phyloP scores from a whole-genome alignment of 2,797 vertebrate genomes.

The Fringilla coelebs region DNA sequence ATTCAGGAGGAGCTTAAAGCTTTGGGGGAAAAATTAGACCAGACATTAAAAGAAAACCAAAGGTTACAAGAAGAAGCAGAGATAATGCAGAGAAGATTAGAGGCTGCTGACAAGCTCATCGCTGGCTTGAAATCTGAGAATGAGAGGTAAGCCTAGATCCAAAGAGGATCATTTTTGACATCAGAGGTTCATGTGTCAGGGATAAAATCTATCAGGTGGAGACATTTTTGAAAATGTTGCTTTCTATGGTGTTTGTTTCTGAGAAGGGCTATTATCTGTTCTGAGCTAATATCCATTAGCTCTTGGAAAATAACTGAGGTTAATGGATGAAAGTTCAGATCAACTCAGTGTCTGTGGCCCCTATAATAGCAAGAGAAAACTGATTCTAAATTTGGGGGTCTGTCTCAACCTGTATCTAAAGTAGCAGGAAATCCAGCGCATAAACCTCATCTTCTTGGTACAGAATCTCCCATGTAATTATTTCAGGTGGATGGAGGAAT shows the following conservation, averaged over 20 bases:
- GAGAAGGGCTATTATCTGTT: not conserved
- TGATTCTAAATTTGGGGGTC: not conserved
- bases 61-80: constrained; percentile 90
- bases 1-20: constrained; percentile 86
- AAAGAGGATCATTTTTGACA: not conserved
- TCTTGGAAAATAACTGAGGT: not conserved
- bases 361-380: not conserved
- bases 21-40: constrained; percentile 84
- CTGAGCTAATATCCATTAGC: not conserved
- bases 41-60: constrained; percentile 85
- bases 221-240: not conserved
- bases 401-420: not conserved
- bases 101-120: constrained; percentile 94
- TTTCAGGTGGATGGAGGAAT: constrained; percentile 87
- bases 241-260: not conserved
- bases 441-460: not conserved
- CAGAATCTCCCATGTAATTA: not conserved
- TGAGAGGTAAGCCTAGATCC: constrained; percentile 77
- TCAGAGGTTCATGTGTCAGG: not conserved
- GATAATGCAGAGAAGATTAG: constrained; percentile 90
- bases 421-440: not conserved
- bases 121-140: constrained; percentile 93
- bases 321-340: not conserved
- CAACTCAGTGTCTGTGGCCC: not conserved
- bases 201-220: not conserved